Evolutionary conservation across 2,888 invertebrate genomes (phyloP), one percentile per base, ranked within the genome.

Genomic region (Drosophila lacicola): DNA sequence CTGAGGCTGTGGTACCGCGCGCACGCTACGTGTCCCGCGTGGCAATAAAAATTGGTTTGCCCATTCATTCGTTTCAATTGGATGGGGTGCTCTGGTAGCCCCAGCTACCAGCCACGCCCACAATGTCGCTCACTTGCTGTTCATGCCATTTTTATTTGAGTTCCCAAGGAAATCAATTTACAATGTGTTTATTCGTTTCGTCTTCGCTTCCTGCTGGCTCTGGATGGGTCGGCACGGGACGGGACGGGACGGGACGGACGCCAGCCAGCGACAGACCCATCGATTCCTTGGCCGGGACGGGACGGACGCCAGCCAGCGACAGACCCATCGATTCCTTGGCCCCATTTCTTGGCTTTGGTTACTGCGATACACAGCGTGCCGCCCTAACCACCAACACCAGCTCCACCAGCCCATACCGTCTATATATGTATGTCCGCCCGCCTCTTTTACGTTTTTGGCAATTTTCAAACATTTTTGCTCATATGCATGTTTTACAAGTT

Each of bases 401-500:
- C 29, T 8, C 29, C 8, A 29, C 8, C 29, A 29, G 8, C 2
- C 8, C 29, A 29, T 29, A 29, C 29, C 29, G 8, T 29, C 29
- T 2, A 29, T 29, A 29, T 8, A 14, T 36, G 4, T 8, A 14
- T 36, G 4, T 25, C 6, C 19, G 39, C 9, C 51, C 41, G 10
- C 36, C 42, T 6, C 19, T 58, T 47, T 57, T 47, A 45, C n/a
- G 46, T 62, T 74, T 79, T 82, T 85, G 74, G 70, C 73, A 84
- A 85, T 84, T 84, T 88, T 88, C 83, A 85, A 89, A 88, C 83
- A 88, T 82, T 85, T 86, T 82, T 85, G 88, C 85, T 88, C 88
- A 89, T 85, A 85, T 85, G 90, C 83, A 85, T 89, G 90, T 89
- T 89, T 88, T 89, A 85, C 85, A 85, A 85, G 85, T 85, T 85